Conservation (phyloP, 2,888 invertebrate genomes). For the Nemotelus nigrinus region DNA sequence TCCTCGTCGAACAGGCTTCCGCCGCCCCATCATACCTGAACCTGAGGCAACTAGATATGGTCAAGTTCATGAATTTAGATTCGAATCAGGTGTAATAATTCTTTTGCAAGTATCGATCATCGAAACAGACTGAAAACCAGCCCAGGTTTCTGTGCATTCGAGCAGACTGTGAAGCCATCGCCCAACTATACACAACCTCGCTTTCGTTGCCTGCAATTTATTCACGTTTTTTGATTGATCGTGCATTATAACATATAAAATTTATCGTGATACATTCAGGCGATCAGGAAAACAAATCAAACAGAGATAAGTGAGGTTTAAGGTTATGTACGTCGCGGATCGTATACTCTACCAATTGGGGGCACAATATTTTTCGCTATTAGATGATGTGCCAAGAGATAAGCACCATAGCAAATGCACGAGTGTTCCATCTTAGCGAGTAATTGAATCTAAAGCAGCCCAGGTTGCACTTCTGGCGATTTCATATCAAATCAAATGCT, state of each 20-base stretch:
- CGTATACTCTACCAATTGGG: background rate
- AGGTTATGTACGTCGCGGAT: constrained; percentile 1
- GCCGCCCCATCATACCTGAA: background rate
- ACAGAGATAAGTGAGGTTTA: constrained; percentile 39
- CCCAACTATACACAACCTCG: constrained; percentile 46
- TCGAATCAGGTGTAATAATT: constrained; percentile 66
- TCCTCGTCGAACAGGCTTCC: background rate
- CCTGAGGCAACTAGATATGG: constrained; percentile 45
- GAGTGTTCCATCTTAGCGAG: background rate
- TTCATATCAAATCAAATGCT: constrained; percentile 21
- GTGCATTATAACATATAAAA: constrained; percentile 66
- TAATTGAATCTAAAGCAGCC: constrained; percentile 32
- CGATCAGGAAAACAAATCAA: constrained; percentile 61
- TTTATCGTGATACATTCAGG: constrained; percentile 66
- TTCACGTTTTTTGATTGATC: constrained; percentile 65
- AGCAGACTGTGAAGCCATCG: background rate
- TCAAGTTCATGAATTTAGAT: constrained; percentile 57
- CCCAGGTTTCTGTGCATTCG: constrained; percentile 1
- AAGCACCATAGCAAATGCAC: constrained; percentile 18
- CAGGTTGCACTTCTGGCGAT: constrained; percentile 40
- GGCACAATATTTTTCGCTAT: background rate
- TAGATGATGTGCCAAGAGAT: constrained; percentile 2
- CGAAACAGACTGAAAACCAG: constrained; percentile 19
- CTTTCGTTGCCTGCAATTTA: constrained; percentile 42
- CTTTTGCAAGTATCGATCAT: constrained; percentile 58